Base-by-base conservation (phyloP, 2,888 invertebrate species). In the Onchidella celtica region DNA sequence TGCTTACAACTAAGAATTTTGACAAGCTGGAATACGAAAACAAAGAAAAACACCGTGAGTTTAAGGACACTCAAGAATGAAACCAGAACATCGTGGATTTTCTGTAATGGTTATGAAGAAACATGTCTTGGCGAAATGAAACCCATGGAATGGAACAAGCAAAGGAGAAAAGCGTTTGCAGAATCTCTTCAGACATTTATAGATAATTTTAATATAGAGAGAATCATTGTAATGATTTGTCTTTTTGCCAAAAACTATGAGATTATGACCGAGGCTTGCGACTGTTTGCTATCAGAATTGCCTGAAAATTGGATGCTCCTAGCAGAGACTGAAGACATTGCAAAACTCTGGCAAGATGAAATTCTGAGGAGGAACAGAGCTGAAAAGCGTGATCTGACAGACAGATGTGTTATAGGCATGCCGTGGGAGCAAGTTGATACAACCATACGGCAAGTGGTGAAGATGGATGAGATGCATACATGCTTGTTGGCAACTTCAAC, bases 241-340 rank as follows among this genome's bases (percentile, higher is more conserved):
- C 78, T 89, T n/a, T 81, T 89, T 27, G 88, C 88, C 6, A 85
- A 87, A 63, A 82, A 87, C 68, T 84, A 82, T 65, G 85, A 84
- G 9, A 85, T 86, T 11, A 70, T 88, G 73, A 74, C 87, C 14
- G 87, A 87, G 72, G 86, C 87, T 11, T 85, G 85, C 6, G 87
- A 87, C 36, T 88, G 89, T 74, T 82, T 86, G 36, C 69, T 86
- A 9, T 47, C 84, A 9, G 84, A 74, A n/a, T 87, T 88, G 66
- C 84, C 83, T 38, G 85, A 89, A 17, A 85, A 89, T 21, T 89
- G 88, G 88, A 83, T 88, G 27, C 59, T 85, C 59, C 61, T 89
- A 57, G 84, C 87, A 40, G 86, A 88, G 36, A 73, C 70, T 55
- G 85, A 86, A 68, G 79, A 85, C 6, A 79, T 88, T 66, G 84